phyloP scores from a whole-genome alignment of 2,888 invertebrate genomes.

The Drosophila putrida region DNA sequence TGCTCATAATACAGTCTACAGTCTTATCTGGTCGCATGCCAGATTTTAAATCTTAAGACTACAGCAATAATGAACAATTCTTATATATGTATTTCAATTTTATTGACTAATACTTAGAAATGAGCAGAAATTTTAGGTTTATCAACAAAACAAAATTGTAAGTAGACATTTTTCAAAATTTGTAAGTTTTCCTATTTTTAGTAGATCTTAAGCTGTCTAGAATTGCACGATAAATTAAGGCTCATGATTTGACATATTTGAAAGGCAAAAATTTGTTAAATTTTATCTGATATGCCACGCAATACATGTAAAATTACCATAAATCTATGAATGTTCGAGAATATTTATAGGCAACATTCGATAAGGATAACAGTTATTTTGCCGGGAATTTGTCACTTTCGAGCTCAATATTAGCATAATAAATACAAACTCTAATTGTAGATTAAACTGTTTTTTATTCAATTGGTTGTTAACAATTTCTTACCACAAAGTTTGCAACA shows the following conservation, averaged over 20 bases:
- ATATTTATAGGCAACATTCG: background rate
- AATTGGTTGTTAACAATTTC: background rate
- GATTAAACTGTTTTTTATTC: background rate
- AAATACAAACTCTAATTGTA: constrained; percentile 12
- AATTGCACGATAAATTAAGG: constrained; percentile 5
- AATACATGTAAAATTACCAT: constrained; percentile 14
- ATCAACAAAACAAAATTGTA: constrained; percentile 8
- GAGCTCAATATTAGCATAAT: constrained; percentile 1
- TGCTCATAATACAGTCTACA: constrained; percentile 20
- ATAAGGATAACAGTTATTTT: background rate
- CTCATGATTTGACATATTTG: constrained; percentile 6
- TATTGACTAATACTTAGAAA: constrained; percentile 2
- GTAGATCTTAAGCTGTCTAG: constrained; percentile 10
- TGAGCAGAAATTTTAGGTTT: background rate
- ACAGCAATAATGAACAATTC: constrained; percentile 4
- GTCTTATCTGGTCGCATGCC: constrained; percentile 27
- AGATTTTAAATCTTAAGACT: constrained; percentile 17
- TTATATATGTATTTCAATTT: constrained; percentile 4
- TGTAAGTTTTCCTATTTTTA: constrained; percentile 5
- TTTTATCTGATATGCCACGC: constrained; percentile 19
- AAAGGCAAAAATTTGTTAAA: constrained; percentile 13
- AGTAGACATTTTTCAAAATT: constrained; percentile 1
- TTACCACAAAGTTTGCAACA: too few species aligned
- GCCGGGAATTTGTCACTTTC: background rate
- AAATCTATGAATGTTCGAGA: background rate